phyloP scores from a whole-genome alignment of 2,113 vertebrate genomes.

The Plecotus auritus region DNA sequence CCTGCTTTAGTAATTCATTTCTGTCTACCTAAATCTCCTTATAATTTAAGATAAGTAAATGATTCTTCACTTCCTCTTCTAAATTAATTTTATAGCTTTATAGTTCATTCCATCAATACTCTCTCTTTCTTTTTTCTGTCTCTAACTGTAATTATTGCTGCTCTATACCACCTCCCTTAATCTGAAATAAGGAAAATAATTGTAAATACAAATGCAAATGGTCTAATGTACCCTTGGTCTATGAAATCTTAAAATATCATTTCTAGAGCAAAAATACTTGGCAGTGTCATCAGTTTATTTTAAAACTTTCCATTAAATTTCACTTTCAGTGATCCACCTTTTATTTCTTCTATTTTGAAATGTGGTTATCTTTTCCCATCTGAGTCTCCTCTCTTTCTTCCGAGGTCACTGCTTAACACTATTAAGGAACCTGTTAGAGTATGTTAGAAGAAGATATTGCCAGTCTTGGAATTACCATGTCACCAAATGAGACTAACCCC shows the following conservation, averaged over 20 bases:
- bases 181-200: slow-evolving; percentile 4
- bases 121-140: not conserved
- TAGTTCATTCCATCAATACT: not conserved
- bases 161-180: not conserved
- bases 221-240: not conserved
- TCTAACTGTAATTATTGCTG: not conserved
- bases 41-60: slow-evolving; percentile 62
- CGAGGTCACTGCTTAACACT: not conserved
- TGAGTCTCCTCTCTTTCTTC: not conserved
- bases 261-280: not conserved
- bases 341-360: slow-evolving; percentile 15
- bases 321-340: not conserved
- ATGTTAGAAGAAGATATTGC: not conserved
- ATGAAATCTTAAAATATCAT: not conserved
- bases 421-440: not conserved
- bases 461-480: not conserved
- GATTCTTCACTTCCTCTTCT: slow-evolving; percentile 54
- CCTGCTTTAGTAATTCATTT: slow-evolving; percentile 47
- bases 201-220: not conserved
- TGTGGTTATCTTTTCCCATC: not conserved
- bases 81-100: slow-evolving; percentile 27
- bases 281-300: not conserved
- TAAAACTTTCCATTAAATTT: not conserved
- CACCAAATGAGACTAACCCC: not conserved
- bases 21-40: slow-evolving; percentile 26